These are phyloP conservation scores for Listronotus oregonensis DNA, from an alignment of 1,140 invertebrate species.

Conservation along the genomic window DNA sequence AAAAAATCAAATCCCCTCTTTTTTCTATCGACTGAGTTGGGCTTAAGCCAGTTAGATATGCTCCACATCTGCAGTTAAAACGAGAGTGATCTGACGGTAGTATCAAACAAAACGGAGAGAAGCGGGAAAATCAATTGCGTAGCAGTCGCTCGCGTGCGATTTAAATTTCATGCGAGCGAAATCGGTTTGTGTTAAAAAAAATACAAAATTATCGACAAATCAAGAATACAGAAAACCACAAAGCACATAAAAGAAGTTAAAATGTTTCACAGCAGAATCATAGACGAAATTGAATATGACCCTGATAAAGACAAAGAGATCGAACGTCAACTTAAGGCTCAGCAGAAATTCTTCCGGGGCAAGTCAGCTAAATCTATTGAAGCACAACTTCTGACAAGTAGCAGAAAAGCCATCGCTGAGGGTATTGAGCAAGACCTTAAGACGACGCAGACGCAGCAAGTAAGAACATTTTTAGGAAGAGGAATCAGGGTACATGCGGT, in stretches of 20 bases:
- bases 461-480: constrained; percentile 48
- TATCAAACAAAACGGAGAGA: constrained; percentile 63
- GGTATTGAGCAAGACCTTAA: constrained; percentile 56
- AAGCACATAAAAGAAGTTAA: too few relatives aligned
- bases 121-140: constrained; percentile 69
- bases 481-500: constrained; percentile 45
- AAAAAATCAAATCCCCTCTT: too few relatives aligned
- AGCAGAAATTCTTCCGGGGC: constrained; percentile 63
- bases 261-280: constrained; percentile 51
- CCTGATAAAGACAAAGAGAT: constrained; percentile 42
- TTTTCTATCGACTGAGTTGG: constrained; percentile 76
- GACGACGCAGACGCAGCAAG: constrained; percentile 48
- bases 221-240: constrained; percentile 27
- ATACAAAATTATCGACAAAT: constrained; percentile 30
- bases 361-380: constrained; percentile 76
- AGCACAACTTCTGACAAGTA: constrained; percentile 65
- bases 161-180: too few relatives aligned
- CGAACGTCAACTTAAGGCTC: constrained; percentile 56
- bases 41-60: constrained; percentile 62
- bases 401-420: constrained; percentile 62
- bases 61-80: constrained; percentile 59
- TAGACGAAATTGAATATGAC: constrained; percentile 48
- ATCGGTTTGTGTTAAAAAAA: too few relatives aligned
- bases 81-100: constrained; percentile 65
- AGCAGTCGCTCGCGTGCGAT: constrained; percentile 56